A percentile compares a stretch with the other conserved stretches of the same genome.
Conservation (phyloP, 2,113 vertebrate species). For the Chloropsis hardwickii region DNA sequence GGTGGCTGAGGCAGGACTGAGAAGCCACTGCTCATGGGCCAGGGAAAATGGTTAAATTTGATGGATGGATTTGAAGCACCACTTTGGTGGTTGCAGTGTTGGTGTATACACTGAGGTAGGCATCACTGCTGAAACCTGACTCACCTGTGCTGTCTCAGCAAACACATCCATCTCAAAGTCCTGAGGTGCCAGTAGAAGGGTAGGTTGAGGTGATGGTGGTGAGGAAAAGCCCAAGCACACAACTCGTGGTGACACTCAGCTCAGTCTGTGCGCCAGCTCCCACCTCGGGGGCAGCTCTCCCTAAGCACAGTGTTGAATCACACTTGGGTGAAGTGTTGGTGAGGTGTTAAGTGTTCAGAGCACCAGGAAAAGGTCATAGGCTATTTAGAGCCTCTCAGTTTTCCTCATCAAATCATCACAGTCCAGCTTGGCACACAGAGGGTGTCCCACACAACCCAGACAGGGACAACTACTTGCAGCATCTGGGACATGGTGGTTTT, state of each 20-base stretch:
- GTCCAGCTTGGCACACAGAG: neutral
- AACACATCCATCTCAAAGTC: neutral
- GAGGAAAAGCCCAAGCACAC: neutral
- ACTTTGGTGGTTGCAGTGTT: neutral
- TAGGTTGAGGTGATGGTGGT: neutral
- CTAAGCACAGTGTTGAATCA: neutral
- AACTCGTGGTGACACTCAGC: neutral
- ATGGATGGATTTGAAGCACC: neutral
- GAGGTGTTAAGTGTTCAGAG: neutral
- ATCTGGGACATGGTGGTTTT: neutral
- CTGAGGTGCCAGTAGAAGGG: neutral
- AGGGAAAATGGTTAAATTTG: neutral
- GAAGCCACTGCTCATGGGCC: neutral
- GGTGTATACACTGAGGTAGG: fast-evolving
- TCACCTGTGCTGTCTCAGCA: neutral
- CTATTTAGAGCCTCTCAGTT: neutral
- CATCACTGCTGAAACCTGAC: neutral
- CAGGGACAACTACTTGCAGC: neutral
- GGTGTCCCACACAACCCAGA: neutral
- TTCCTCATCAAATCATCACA: neutral
- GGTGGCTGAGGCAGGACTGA: neutral
- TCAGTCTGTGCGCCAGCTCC: neutral
- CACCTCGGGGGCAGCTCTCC: neutral
- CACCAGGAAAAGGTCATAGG: neutral
- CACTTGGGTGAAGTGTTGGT: neutral